Evolutionary conservation across 2,888 invertebrate genomes (phyloP), one percentile per base, ranked within the genome.

Genomic region (Melieria omissa): DNA sequence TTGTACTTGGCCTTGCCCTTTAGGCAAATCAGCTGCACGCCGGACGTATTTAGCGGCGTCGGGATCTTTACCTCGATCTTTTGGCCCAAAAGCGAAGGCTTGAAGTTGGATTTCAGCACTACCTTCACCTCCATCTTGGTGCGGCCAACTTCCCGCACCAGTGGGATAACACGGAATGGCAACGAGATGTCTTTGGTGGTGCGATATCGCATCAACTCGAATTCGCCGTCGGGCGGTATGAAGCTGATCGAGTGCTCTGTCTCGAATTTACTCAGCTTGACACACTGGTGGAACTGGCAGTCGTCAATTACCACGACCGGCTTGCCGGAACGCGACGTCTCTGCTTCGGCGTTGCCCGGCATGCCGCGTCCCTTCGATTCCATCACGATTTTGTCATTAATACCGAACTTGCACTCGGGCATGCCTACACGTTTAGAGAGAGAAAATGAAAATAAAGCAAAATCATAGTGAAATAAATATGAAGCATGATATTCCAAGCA

Each of bases 81-180:
- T 88, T 99, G 99, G 0, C 99, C 99, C 29, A 99, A 89, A 62
- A 99, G 88, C 0, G 98, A 98, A 0, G 99, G 97, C 87, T 99
- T 99, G 88, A 99, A 99, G 89, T 98, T 99, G 73, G 98, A 98
- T 89, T 99, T 99, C 68, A 99, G 90, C 0, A 99, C 99, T 12
- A 99, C 98, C 86, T 99, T 99, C 0, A 99, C 99, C 87, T 99
- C 99, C 99, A 99, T 99, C 88, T 99, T 98, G 81, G 98, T 98
- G 78, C 99, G 93, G 0, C 99, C 99, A 4, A 98, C 98, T 87
- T 99, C 99, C 0, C 99, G 92, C 0, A 99, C 99, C 55, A 99
- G 88, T 0, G 99, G 99, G 84, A 99, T 99, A 74, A 99, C 98
- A 77, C 99, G 95, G 92, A 99, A 99, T 77, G 99, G 99, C 77